A percentile compares a stretch with the other conserved stretches of the same genome.
phyloP scores from a whole-genome alignment of 2,888 invertebrate genomes.

The Podabrus alpinus region DNA sequence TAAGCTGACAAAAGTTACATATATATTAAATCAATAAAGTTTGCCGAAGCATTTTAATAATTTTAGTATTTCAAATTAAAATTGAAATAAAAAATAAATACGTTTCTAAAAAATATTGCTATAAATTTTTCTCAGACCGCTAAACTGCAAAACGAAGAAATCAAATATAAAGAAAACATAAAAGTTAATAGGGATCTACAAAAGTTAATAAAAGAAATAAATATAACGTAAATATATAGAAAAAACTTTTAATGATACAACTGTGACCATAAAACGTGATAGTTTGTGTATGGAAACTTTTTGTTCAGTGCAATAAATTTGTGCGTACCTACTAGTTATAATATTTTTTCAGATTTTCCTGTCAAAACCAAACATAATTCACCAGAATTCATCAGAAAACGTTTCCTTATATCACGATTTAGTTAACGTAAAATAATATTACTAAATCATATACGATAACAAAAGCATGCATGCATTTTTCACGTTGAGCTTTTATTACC shows the following conservation, averaged over 20 bases:
- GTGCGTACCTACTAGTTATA: neutral
- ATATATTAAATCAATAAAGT: neutral
- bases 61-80: neutral
- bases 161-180: slow-evolving; percentile 3
- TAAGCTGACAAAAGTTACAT: no score
- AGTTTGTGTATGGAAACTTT: neutral
- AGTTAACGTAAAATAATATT: neutral
- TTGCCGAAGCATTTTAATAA: neutral
- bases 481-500: no score
- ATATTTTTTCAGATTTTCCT: neutral
- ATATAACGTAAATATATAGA: slow-evolving; percentile 1
- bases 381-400: neutral
- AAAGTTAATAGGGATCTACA: slow-evolving; percentile 1
- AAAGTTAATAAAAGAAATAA: slow-evolving; percentile 5
- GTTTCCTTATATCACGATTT: neutral
- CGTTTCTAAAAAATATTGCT: neutral
- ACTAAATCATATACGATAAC: no score
- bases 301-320: neutral
- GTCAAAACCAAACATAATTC: neutral
- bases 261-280: slow-evolving; percentile 1
- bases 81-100: neutral
- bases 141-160: neutral
- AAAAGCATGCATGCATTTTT: no score
- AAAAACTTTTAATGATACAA: slow-evolving; percentile 3
- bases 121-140: neutral